phyloP scores from a whole-genome alignment of 1,140 invertebrate species.

The Aplysia californica region DNA sequence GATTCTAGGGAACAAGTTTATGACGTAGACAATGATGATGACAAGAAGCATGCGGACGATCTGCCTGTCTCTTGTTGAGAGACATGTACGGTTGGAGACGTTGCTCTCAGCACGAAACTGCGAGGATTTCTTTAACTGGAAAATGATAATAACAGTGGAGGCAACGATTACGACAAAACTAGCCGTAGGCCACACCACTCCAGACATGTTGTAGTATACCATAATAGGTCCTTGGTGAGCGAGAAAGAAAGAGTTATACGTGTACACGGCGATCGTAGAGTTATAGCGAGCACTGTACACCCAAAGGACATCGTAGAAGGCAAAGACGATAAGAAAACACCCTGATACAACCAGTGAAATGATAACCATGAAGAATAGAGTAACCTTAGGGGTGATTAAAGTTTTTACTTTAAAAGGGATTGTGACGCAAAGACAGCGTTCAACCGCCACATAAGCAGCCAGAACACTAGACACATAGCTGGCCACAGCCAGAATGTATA shows the following conservation, averaged over 20 bases:
- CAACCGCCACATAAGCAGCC: conserved; percentile 19
- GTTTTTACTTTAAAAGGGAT: conserved; percentile 13
- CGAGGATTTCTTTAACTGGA: background rate
- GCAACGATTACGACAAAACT: conserved; percentile 16
- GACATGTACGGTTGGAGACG: background rate
- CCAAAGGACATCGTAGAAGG: conserved; percentile 24
- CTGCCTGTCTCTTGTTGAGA: conserved; percentile 2
- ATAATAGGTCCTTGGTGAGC: background rate
- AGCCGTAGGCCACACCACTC: conserved; percentile 11
- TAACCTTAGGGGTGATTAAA: conserved; percentile 2
- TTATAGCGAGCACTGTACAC: background rate
- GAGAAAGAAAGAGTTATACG: conserved; percentile 2
- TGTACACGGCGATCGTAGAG: conserved; percentile 9
- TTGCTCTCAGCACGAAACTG: background rate
- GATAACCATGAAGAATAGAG: background rate
- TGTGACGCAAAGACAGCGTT: conserved; percentile 19
- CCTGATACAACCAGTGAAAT: conserved; percentile 18
- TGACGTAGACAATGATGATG: background rate
- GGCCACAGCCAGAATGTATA: conserved; percentile 9
- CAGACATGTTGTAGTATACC: conserved; percentile 25
- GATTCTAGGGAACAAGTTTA: background rate
- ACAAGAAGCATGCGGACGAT: conserved; percentile 15
- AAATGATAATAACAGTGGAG: conserved; percentile 1
- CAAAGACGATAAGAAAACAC: conserved; percentile 17
- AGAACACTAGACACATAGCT: conserved; percentile 23